A percentile compares a stretch with the other conserved stretches of the same genome.
Conservation (phyloP, 2,888 invertebrate species). For the Chrysolina oricalcia region DNA sequence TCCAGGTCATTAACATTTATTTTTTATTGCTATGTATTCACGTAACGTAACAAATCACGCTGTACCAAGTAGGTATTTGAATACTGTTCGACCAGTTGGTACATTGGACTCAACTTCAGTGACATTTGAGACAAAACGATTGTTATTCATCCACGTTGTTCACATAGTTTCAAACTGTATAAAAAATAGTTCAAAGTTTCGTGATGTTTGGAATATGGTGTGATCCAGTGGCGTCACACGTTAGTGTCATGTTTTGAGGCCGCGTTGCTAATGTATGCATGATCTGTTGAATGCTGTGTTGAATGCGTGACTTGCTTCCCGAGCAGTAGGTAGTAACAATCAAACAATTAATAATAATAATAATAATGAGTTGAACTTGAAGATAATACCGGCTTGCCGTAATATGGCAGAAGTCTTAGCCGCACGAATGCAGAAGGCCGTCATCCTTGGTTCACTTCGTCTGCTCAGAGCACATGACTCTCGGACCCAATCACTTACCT, state of each 20-base stretch:
- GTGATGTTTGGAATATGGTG: not conserved
- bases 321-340: too few relatives aligned
- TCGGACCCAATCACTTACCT: too few relatives aligned
- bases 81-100: not conserved
- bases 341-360: too few relatives aligned
- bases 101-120: not conserved
- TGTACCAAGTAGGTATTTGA: not conserved
- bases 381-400: too few relatives aligned
- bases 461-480: too few relatives aligned
- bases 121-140: not conserved
- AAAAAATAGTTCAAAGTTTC: not conserved
- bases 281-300: not conserved
- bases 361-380: too few relatives aligned
- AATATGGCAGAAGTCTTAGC: too few relatives aligned
- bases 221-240: constrained; percentile 11
- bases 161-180: not conserved
- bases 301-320: not conserved
- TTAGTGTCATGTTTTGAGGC: too few relatives aligned
- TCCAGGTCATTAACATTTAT: constrained; percentile 24
- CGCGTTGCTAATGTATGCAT: not conserved
- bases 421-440: too few relatives aligned
- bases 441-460: too few relatives aligned
- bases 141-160: not conserved
- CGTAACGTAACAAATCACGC: not conserved
- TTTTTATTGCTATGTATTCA: not conserved